Evolutionary conservation across 2,113 vertebrate species (phyloP).

Genomic region (Nematolebias whitei): DNA sequence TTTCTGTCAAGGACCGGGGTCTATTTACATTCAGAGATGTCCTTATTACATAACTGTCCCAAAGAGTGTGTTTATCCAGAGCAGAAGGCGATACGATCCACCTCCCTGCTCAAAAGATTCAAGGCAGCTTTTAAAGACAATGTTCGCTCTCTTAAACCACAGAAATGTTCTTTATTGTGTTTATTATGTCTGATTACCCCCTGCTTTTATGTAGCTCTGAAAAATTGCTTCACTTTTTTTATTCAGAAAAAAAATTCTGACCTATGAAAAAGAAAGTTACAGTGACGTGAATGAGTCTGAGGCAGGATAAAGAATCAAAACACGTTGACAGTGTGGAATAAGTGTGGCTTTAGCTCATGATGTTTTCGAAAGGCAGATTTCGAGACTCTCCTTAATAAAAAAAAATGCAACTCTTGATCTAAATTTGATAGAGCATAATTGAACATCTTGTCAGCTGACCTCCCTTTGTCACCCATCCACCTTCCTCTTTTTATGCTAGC

Average conservation of each 20-base stretch:
- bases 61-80: slow-evolving; percentile 48
- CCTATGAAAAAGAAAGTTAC: no score
- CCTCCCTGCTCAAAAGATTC: slow-evolving; percentile 39
- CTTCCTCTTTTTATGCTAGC: neutral
- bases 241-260: no score
- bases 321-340: slow-evolving; percentile 20
- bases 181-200: slow-evolving; percentile 42
- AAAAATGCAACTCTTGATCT: slow-evolving; percentile 8
- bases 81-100: slow-evolving; percentile 41
- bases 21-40: slow-evolving; percentile 47
- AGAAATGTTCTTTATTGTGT: slow-evolving; percentile 31
- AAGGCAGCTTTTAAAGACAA: slow-evolving; percentile 46
- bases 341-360: slow-evolving; percentile 19
- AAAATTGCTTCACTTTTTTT: neutral
- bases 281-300: no score
- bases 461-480: neutral
- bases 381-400: slow-evolving; percentile 5
- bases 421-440: slow-evolving; percentile 26
- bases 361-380: slow-evolving; percentile 9
- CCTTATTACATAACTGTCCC: slow-evolving; percentile 54
- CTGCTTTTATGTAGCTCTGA: slow-evolving; percentile 32
- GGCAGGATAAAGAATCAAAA: slow-evolving; percentile 6
- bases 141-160: slow-evolving; percentile 19
- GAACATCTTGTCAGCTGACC: slow-evolving; percentile 10
- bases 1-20: slow-evolving; percentile 21